Evolutionary conservation across 2,888 invertebrate genomes (phyloP), one percentile per base, ranked within the genome.

Genomic region (Drosophila mayaguana): DNA sequence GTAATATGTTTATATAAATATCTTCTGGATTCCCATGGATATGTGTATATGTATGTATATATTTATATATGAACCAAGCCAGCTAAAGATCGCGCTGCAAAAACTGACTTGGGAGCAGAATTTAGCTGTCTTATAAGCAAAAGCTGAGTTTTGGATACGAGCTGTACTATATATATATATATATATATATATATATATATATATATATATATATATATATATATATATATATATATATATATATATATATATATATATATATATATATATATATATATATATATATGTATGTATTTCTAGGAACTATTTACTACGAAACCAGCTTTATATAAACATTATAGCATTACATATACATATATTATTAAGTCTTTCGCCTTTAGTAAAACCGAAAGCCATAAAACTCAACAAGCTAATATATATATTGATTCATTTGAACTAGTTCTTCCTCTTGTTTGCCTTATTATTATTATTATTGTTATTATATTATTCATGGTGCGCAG

Each of bases 391-490:
- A 9, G 22, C 45, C 14, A 16, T 22, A 22, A 1, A 11, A 6
- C 46, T 25, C 46, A n/a, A 25, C 11, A 25, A 45, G 43, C 43
- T 12, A 18, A 11, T 7, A 16, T 22, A 2, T 16, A 11, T 28
- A 28, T 48, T 11, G 48, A 48, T 28, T 48, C 48, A n/a, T 48
- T 48, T 48, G 48, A 48, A 18, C 12, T 28, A 32, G 48, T 18
- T 48, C 28, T 3, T 20, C n/a, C 3, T 22, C 7, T 11, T n/a
- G 3, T 32, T 48, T 32, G 18, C 11, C n/a, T 48, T 48, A 32
- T 28, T 48, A 53, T 53, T 28, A 28, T 8, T 28, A 7, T 28
- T 36, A 11, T 9, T 36, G 16, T 54, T 25, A 36, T 54, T 38
- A 12, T 11, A 25, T 25, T 25, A 8, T 38, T 11, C 16, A 16